phyloP scores from a whole-genome alignment of 2,888 invertebrate genomes.

The Parnassius smintheus region DNA sequence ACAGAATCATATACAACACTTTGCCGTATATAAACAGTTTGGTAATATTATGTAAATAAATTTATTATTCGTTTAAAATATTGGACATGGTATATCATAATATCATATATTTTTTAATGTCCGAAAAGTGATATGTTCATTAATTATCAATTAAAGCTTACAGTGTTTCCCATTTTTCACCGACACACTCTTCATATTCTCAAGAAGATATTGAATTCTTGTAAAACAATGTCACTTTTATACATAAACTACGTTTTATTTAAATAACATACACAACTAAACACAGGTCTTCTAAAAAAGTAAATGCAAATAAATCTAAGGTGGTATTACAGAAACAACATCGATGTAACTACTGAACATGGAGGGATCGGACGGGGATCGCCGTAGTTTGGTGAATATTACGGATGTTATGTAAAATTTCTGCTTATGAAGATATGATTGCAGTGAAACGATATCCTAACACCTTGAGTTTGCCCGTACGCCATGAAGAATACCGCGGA shows the following conservation, averaged over 20 bases:
- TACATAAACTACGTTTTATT: too few relatives aligned
- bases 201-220: background rate
- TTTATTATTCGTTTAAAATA: background rate
- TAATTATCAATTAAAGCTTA: slow-evolving; percentile 55
- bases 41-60: background rate
- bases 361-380: slow-evolving; percentile 54
- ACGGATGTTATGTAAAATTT: slow-evolving; percentile 7
- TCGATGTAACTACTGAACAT: slow-evolving; percentile 57
- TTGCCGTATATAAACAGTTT: slow-evolving; percentile 51
- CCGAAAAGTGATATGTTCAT: slow-evolving; percentile 4
- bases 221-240: slow-evolving; percentile 24
- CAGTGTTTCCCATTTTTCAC: slow-evolving; percentile 42
- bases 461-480: background rate
- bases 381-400: slow-evolving; percentile 35
- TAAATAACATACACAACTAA: slow-evolving; percentile 41
- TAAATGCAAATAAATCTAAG: slow-evolving; percentile 55
- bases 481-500: slow-evolving; percentile 3
- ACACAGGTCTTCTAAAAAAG: slow-evolving; percentile 39
- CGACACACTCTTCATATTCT: slow-evolving; percentile 32
- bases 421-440: background rate
- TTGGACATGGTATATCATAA: background rate
- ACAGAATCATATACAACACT: slow-evolving; percentile 62
- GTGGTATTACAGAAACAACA: slow-evolving; percentile 51
- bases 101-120: background rate
- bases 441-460: background rate